phyloP scores from a whole-genome alignment of 2,113 vertebrate genomes.

The Lycocorax pyrrhopterus region DNA sequence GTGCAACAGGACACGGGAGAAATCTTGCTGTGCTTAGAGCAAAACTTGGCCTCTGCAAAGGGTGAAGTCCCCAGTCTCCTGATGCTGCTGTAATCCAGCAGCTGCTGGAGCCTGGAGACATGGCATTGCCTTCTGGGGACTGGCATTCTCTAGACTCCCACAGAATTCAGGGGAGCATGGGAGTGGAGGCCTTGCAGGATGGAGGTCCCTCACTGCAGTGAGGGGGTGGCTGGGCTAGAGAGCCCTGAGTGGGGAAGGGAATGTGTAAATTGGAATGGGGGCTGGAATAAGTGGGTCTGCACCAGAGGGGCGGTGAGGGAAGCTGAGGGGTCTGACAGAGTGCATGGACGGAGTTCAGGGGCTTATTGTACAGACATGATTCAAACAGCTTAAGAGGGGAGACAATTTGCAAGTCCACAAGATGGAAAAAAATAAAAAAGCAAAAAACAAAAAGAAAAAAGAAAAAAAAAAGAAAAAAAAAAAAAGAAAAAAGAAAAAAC shows the following conservation, averaged over 20 bases:
- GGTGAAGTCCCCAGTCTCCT: background rate
- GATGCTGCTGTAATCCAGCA: background rate
- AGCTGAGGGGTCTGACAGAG: background rate
- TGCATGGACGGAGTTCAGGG: background rate
- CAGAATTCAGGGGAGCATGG: background rate
- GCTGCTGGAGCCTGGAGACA: background rate
- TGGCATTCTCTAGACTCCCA: background rate
- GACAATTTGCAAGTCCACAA: background rate
- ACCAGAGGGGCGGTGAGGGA: rapidly evolving
- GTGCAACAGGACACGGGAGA: background rate
- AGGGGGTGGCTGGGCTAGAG: background rate
- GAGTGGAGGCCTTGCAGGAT: background rate
- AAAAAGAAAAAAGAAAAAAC: no score
- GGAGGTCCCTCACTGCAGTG: background rate
- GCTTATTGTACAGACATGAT: background rate
- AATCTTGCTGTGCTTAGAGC: background rate
- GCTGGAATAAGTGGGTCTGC: background rate
- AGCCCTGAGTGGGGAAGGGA: background rate
- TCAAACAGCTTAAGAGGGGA: background rate
- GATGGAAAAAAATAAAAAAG: rapidly evolving
- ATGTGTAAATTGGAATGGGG: background rate
- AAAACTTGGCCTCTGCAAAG: background rate
- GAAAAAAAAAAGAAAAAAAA: background rate
- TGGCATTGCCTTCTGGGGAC: background rate
- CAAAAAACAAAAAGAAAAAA: no score